Conservation (phyloP, 2,888 invertebrate genomes). For the Fragum fragum region DNA sequence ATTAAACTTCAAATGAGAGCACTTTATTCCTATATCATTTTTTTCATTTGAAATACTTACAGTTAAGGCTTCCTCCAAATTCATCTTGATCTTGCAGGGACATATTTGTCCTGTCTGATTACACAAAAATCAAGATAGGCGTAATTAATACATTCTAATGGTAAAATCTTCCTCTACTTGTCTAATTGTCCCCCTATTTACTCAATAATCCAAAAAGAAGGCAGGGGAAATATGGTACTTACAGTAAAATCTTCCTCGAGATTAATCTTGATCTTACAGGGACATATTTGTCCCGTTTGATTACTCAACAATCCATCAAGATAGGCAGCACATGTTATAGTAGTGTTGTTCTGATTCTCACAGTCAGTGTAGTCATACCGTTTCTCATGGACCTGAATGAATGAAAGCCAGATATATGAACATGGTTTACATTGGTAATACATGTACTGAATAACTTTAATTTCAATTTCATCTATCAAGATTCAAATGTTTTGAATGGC, state of each 20-base stretch:
- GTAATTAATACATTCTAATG: no score
- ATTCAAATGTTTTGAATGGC: no score
- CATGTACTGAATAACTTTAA: no score
- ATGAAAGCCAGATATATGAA: not conserved
- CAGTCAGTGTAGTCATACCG: constrained; percentile 95
- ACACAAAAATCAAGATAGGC: constrained; percentile 82
- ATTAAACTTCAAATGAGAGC: no score
- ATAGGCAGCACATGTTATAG: constrained; percentile 74
- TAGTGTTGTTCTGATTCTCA: constrained; percentile 83
- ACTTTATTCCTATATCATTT: no score
- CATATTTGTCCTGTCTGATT: constrained; percentile 87
- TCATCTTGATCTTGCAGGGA: constrained; percentile 90
- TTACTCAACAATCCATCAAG: constrained; percentile 82
- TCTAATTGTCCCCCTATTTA: no score
- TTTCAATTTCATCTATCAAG: no score
- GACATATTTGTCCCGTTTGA: constrained; percentile 88
- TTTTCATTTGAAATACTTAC: no score
- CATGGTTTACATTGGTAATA: no score
- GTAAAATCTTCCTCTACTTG: no score
- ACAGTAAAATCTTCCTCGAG: constrained; percentile 91
- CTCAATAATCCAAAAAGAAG: no score
- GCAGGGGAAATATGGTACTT: constrained; percentile 75
- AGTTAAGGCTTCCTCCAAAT: constrained; percentile 90
- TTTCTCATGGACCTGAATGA: constrained; percentile 91
- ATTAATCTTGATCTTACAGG: constrained; percentile 90